Evolutionary conservation across 2,797 vertebrate genomes (phyloP).

Genomic region (Parauchenoglanis ngamensis): DNA sequence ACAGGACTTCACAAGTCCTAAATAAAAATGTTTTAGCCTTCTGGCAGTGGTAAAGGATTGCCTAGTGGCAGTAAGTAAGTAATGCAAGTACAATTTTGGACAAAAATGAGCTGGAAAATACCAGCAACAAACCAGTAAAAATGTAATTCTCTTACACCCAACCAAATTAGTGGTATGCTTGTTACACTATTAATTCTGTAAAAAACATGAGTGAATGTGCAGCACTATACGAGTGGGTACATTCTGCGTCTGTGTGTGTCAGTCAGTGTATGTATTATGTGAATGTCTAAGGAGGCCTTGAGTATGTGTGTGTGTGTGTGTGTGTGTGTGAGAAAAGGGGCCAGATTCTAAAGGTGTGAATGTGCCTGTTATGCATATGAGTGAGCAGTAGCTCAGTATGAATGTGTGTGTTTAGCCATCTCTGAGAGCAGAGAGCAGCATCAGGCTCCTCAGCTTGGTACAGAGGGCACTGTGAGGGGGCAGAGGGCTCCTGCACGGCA

Average conservation of each 20-base stretch:
- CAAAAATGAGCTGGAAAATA: background rate
- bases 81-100: background rate
- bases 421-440: slow-evolving; percentile 25
- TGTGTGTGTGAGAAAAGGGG: background rate
- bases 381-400: background rate
- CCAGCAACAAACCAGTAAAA: background rate
- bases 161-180: background rate
- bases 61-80: too few relatives aligned
- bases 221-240: background rate
- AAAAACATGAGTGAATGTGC: background rate
- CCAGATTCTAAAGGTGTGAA: background rate
- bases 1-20: background rate
- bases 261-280: background rate
- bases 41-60: background rate
- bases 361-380: background rate
- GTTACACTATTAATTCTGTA: background rate
- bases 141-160: background rate
- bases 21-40: background rate
- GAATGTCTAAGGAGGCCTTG: background rate
- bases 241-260: background rate
- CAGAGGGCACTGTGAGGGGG: slow-evolving; percentile 22
- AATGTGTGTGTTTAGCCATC: slow-evolving; percentile 28
- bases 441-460: slow-evolving; percentile 23
- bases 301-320: too few relatives aligned
- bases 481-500: slow-evolving; percentile 40